Base-by-base conservation (phyloP, 2,797 vertebrate genomes). In the Enteromius fasciolatus region DNA sequence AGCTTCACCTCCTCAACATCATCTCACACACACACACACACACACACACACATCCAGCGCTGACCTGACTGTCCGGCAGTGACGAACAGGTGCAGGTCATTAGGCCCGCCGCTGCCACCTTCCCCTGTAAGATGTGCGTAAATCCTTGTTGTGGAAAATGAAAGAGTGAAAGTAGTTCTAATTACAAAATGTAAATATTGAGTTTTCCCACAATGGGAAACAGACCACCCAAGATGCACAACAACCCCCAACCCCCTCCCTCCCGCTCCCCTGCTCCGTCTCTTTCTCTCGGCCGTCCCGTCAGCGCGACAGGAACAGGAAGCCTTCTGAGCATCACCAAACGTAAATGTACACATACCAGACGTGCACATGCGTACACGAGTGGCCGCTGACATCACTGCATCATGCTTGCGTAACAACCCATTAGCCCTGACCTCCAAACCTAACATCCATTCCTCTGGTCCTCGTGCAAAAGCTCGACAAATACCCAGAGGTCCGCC, bases 161-260 rank as follows among this genome's bases (percentile, higher is more conserved):
- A 95, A 94, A 91, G 93, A 92, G 91, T 93, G 94, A 95, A 94
- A 93, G 91, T 93, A 92, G 89, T 94, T 95, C 93, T 94, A 94
- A 94, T 94, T 95, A 93, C 94, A 95, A 95, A 94, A 95, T 95
- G 95, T 95, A 95, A 95, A 95, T 95, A 95, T 95, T 95, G 94
- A 93, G 93, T 94, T 94, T 95, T 95, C 94, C 95, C 95, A 95
- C 94, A 95, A 95, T 93, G 88, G 91, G 93, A 93, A 93, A 92
- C 89, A 93, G 95, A 95, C 94, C 94, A 95, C 95, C 94, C 94
- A 95, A 93, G 93, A 94, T 95, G 95, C 93, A 94, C 94, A 94
- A 94, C 87, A 93, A 90, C 92, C 91, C 92, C 93, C 90, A n/a
- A 69, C 82, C 33, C 74, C 88, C 90, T 86, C 87, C 87, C 90